Base-by-base conservation (phyloP, 2,113 vertebrate genomes). In the Tetrao urogallus region DNA sequence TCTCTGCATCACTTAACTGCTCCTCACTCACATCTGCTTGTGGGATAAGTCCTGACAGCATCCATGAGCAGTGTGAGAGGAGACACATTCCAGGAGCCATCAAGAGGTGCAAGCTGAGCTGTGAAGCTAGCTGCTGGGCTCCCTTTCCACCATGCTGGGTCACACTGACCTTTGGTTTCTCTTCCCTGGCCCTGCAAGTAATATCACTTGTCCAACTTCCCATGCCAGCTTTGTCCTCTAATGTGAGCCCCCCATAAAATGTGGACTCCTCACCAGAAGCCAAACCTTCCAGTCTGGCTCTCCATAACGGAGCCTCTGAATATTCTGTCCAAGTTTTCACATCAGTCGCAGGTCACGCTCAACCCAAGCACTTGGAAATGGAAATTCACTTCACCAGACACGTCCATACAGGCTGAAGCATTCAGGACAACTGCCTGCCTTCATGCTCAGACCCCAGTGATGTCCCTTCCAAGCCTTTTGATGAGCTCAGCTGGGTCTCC, bases 331-430 rank as follows among this genome's bases (percentile, higher is more conserved):
- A 56, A 50, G 66, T 70, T 84, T 83, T 79, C 73, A 42, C 34
- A 42, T 21, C 11, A 0, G 4, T 30, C 0, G 0, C 28, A 48
- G 45, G 30, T 93, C 3, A 0, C 0, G 0, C 56, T 73, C 56
- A 24, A 21, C 22, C 43, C 24, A 28, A 84, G 48, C 63, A 6
- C 76, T 76, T 73, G 77, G 77, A 82, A 85, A 36, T 16, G 28
- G 32, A 74, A 50, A 5, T 45, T 80, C 34, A 16, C 50, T 60
- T 67, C 54, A 56, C 24, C 0, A 20, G 84, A 72, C 25, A 60
- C 19, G 32, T 18, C 42, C 2, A 4, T 28, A 47, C 64, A 60
- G 82, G 75, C 58, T 70, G 48, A 30, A 36, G 43, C 2, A 8
- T 73, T 70, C 73, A 38, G 8, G 40, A 30, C 10, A 40, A 38